Evolutionary conservation across 2,797 vertebrate genomes (phyloP), one percentile per base, ranked within the genome.

Genomic region (Mormyrus proboscirostris): DNA sequence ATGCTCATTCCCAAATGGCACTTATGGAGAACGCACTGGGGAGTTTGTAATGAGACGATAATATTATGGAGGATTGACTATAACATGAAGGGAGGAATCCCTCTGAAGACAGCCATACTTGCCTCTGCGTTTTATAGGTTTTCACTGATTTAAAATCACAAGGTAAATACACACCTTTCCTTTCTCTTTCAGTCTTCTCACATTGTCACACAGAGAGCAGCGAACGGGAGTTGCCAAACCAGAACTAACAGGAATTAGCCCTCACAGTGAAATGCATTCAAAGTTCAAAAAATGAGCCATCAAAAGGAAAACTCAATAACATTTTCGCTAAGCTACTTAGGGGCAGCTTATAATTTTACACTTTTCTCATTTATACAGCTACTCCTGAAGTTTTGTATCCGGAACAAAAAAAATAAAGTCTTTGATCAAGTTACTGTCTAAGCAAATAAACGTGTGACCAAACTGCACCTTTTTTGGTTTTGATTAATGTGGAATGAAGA

Each of bases 191-290:
- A 7, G 16, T 44, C 19, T 51, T 51, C 47, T 50, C 82, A 84
- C 76, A 19, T 44, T 25, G 82, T 84, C 44, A 51, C n/a, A 29
- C 19, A 22, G 22, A 2, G 41, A 12, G 47, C 82, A 51, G 22
- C 9, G 16, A 59, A 87, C 1, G 6, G 14, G 51, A 86, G 2
- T n/a, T 14, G 3, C 47, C 82, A 84, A 25, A 25, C 47, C 49
- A 51, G 22, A 84, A 84, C 82, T 82, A 85, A 57, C 85, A 44
- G 85, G 33, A 87, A 86, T 86, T 51, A 86, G 29, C 49, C 50
- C 19, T 47, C 19, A 86, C 22, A 22, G 41, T 86, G 47, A 53
- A 51, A 86, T 19, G 47, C 19, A 86, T 86, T 47, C 44, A 16
- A 51, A 51, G 38, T 82, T 82, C 16, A 41, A 41, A 41, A 79